Evolutionary conservation across 92 coral and sea anemone species (phyloP).

Genomic region (Palythoa grandiflora): DNA sequence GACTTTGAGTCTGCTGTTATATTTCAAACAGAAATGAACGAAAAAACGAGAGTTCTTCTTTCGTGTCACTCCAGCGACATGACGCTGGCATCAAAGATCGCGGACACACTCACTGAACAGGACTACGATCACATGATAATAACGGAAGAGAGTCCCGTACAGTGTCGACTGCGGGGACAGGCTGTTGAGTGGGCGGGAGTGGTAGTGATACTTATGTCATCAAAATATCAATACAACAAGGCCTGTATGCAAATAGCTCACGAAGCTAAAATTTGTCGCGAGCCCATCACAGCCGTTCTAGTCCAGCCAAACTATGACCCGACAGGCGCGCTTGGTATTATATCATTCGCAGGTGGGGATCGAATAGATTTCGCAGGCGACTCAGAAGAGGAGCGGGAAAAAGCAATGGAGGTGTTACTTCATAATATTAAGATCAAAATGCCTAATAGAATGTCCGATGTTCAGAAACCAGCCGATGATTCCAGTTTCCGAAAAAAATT

Average conservation of each 20-base stretch:
- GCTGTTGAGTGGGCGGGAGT: slow-evolving; percentile 48
- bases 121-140: slow-evolving; percentile 24
- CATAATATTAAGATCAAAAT: slow-evolving; percentile 21
- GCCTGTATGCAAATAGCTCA: slow-evolving; percentile 42
- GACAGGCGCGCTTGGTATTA: slow-evolving; percentile 31
- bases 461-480: slow-evolving; percentile 9
- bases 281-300: slow-evolving; percentile 44
- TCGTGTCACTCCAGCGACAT: slow-evolving; percentile 41
- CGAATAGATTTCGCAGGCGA: slow-evolving; percentile 34
- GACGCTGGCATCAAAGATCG: slow-evolving; percentile 40
- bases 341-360: slow-evolving; percentile 45
- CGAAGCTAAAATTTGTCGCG: slow-evolving; percentile 36
- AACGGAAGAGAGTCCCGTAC: slow-evolving; percentile 31
- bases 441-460: neutral
- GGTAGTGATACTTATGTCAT: slow-evolving; percentile 26
- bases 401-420: slow-evolving; percentile 4
- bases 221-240: slow-evolving; percentile 33
- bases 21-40: too few species aligned
- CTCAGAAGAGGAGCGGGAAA: neutral
- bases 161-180: slow-evolving; percentile 19
- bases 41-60: slow-evolving; percentile 12
- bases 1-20: too few species aligned
- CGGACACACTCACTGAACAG: slow-evolving; percentile 4
- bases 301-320: slow-evolving; percentile 34
- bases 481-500: slow-evolving; percentile 19